These are phyloP conservation scores for Chaetorhynchus papuensis DNA, from an alignment of 2,113 vertebrate genomes.

Conservation along the genomic window DNA sequence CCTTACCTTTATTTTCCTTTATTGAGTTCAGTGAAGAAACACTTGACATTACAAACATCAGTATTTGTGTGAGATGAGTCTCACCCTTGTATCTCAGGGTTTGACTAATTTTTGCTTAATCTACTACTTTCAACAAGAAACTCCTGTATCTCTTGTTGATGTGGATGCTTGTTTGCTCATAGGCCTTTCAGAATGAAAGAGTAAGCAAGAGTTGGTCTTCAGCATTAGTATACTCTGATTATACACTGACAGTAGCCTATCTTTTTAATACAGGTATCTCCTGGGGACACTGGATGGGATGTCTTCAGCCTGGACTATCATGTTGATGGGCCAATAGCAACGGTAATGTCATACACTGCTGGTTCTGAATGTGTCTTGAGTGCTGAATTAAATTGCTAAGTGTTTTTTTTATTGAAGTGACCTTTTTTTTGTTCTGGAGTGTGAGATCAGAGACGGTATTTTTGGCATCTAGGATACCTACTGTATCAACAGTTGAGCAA, in stretches of 20 bases:
- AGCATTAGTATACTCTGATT: neutral
- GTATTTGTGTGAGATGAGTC: neutral
- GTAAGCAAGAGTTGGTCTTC: neutral
- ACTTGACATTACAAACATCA: neutral
- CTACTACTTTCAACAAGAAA: neutral
- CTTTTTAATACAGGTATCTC: slow-evolving; percentile 83
- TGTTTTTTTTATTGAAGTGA: neutral
- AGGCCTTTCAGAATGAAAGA: neutral
- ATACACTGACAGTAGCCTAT: neutral
- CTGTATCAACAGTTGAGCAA: slow-evolving; percentile 20
- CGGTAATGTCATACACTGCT: slow-evolving; percentile 73
- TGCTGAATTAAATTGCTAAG: neutral
- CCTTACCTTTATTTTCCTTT: neutral
- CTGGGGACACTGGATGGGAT: slow-evolving; percentile 97
- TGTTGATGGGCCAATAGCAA: slow-evolving; percentile 95
- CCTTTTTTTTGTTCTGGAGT: neutral
- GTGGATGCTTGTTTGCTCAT: neutral
- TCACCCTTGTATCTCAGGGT: neutral
- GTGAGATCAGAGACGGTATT: neutral
- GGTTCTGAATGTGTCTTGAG: neutral
- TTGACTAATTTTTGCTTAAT: neutral
- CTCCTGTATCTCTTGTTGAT: neutral
- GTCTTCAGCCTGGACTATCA: slow-evolving; percentile 98
- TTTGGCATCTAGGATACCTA: neutral
- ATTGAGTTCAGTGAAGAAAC: neutral